Evolutionary conservation across 2,888 invertebrate genomes (phyloP), one percentile per base, ranked within the genome.

Genomic region (Tanypteryx hageni): DNA sequence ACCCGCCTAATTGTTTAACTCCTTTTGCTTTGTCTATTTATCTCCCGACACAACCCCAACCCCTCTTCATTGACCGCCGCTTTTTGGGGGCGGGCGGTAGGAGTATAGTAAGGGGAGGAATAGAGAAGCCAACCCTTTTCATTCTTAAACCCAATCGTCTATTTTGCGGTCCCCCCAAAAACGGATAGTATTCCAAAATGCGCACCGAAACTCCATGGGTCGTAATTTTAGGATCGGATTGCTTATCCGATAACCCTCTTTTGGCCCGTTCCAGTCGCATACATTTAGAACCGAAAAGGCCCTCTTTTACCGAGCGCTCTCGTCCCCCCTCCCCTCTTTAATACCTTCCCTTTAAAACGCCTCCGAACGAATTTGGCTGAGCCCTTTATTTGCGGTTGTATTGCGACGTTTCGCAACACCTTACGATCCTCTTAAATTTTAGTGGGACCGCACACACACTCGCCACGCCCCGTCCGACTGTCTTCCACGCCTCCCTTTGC

Each of bases 1-100:
- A 76, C 76, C 76, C 76, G 27, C 22, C 76, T 76, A 76, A 76
- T 76, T 76, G 76, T 76, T 76, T 76, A 76, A 76, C 76, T 76
- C 27, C 76, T 76, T 44, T 76, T 22, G 8, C 76, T 22, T 9
- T 44, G 44, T 11, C 76, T 27, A 76, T 76, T 76, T 76, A 14
- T 76, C 76, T 76, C 27, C 27, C 44, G 44, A 44, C 44, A 44
- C 44, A 44, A 44, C 1, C 44, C 44, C 27, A 76, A 27, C 22
- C 76, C 27, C 11, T 44, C 44, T 44, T 44, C 44, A 44, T 3
- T 44, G 44, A 44, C 44, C 44, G 44, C 44, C 3, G 3, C 5
- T 44, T 44, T 44, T 44, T 44, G 44, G 44, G 44, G 44, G 1
- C 44, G 44, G 44, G 1, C 5, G 44, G 44, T 3, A 5, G 44